Base-by-base conservation (phyloP, 2,888 invertebrate genomes). In the Coelinius sp. region DNA sequence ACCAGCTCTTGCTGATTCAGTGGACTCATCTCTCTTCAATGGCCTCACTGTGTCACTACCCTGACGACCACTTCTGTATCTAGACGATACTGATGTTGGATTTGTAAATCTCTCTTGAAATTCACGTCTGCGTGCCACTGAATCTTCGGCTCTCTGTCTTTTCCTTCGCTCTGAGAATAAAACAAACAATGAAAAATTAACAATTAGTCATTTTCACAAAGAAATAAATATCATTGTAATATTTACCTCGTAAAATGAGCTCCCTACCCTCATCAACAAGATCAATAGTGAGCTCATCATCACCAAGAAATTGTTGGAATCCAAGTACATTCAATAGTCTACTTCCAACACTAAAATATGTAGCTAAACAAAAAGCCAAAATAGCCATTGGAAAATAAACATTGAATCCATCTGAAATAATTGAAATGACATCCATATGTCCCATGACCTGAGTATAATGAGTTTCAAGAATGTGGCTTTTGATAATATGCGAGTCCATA, bases 361-460 rank as follows among this genome's bases (percentile, higher is more conserved):
- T 99, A 70, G 97, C 95, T 70, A 96, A 88, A 84, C 99, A 98
- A 79, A 99, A 93, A 49, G 94, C 91, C 72, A 99, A 91, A 86
- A 99, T 98, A 73, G 96, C 93, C 92, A 99, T 98, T 0, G 99
- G 99, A 88, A 99, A 98, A 89, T 99, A 99, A 69, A 99, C 95
- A 89, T 99, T 99, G 90, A 99, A 99, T 7, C 99, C 99, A 87
- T 98, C 95, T 0, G 98, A 95, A 78, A 99, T 95, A 74, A 99
- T 96, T 27, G 95, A 94, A 69, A 99, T 93, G 0, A 99, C 97
- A 88, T 99, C 98, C 97, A 99, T 97, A 87, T 99, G 99, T 0
- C 99, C 99, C 99, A 99, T 99, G 80, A 98, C 93, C 92, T 95
- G 94, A 0, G 99, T 99, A 84, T 99, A 99, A 81, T 95, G 94